Evolutionary conservation across 2,113 vertebrate species (phyloP).

Genomic region (Ciconia boyciana): DNA sequence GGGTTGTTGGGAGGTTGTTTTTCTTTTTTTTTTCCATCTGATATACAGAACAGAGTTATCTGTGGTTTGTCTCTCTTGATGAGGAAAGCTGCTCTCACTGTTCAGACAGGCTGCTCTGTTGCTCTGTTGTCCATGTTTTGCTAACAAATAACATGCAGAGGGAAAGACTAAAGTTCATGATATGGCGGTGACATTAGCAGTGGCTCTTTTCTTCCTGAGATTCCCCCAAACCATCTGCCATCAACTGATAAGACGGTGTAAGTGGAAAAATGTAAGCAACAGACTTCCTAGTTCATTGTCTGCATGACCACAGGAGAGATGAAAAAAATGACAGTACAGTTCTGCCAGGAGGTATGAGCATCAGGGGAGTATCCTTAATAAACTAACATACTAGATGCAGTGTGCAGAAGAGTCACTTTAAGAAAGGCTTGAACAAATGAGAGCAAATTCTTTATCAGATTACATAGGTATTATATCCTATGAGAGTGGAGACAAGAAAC

Average conservation of each 20-base stretch:
- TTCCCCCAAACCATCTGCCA: conserved; percentile 64
- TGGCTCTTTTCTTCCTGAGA: conserved; percentile 49
- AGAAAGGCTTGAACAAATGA: neutral
- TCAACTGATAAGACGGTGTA: conserved; percentile 45
- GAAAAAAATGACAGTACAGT: neutral
- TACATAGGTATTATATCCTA: neutral
- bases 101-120: conserved; percentile 8
- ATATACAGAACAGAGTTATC: neutral
- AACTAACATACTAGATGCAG: neutral
- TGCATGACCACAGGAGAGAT: conserved; percentile 49
- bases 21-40: neutral
- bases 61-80: neutral
- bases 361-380: neutral
- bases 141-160: conserved; percentile 34
- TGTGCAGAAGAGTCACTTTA: neutral
- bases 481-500: neutral
- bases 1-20: neutral
- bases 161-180: conserved; percentile 51
- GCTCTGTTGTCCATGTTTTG: conserved; percentile 61
- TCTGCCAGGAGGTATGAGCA: conserved; percentile 22
- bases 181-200: conserved; percentile 19
- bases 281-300: conserved; percentile 51
- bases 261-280: conserved; percentile 29
- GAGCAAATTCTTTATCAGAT: neutral
- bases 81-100: neutral